Evolutionary conservation across 2,888 invertebrate genomes (phyloP), one percentile per base, ranked within the genome.

Genomic region (Caenorhabditis wallacei): DNA sequence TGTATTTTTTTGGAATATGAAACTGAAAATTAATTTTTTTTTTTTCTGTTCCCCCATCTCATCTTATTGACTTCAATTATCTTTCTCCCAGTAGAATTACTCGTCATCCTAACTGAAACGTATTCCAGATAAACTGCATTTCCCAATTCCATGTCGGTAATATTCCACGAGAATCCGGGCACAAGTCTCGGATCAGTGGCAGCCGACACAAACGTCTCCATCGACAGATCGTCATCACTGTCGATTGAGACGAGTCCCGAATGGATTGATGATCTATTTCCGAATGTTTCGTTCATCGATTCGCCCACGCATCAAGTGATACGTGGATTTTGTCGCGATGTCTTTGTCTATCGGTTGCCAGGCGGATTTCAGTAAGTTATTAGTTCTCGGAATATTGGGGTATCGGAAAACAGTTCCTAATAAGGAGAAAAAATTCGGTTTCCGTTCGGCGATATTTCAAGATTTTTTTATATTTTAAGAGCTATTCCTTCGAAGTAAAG

Each of bases 141-240:
- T 11, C 54, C 2, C 53, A 20, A 16, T 30, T 11, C n/a, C 53
- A 88, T 88, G 88, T 88, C 88, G 30, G 84, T 88, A 30, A 79
- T 88, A 66, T 86, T 87, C 71, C 85, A 85, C 82, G 88, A 88
- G 75, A 88, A 88, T 51, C 87, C 87, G 68, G 87, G 87, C 57
- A 88, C 88, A 35, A 84, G 84, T 48, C 80, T 88, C 48, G 88
- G 87, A 16, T 80, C 74, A 18, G 78, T 61, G 48, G 53, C 54
- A 2, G 16, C 57, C 79, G 75, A 72, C 24, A 51, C 70, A 30
- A 84, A 76, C 48, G 30, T n/a, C 11, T 63, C 75, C 16, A 20
- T 57, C 10, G 61, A 68, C 8, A 13, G 37, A 30, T 16, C 40
- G 2, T 51, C 59, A 11, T 30, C 51, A 2, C 22, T 54, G 0